phyloP scores from a whole-genome alignment of 2,797 vertebrate species.

The Aeoliscus strigatus region DNA sequence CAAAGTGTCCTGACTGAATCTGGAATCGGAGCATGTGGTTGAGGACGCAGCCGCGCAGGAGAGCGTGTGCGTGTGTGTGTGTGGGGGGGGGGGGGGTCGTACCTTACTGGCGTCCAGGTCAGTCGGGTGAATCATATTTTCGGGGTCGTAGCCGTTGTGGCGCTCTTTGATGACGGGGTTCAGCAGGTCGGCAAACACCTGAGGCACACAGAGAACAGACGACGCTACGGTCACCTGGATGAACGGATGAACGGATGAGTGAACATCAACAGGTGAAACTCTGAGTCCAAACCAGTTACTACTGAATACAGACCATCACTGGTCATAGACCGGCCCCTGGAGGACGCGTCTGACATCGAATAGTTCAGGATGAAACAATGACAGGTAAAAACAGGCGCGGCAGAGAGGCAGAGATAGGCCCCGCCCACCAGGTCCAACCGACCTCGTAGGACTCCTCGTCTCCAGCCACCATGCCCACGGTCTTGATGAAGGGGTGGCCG shows the following conservation, averaged over 20 bases:
- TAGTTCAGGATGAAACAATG: too few species aligned
- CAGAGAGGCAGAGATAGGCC: too few species aligned
- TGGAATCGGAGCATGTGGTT: conserved; percentile 44
- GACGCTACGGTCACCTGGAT: too few species aligned
- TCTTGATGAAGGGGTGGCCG: conserved; percentile 95
- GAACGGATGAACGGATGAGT: too few species aligned
- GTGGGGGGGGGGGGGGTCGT: conserved; percentile 1
- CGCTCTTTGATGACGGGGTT: conserved; percentile 90
- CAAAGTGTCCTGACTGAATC: conserved; percentile 86
- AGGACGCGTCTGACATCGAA: too few species aligned
- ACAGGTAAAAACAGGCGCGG: background rate
- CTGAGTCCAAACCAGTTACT: too few species aligned
- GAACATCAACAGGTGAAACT: too few species aligned
- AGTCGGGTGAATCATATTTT: conserved; percentile 88
- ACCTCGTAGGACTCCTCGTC: conserved; percentile 97
- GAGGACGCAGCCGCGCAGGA: background rate
- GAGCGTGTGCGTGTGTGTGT: background rate
- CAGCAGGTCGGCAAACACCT: conserved; percentile 91
- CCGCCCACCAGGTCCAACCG: too few species aligned
- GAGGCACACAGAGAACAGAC: conserved; percentile 9
- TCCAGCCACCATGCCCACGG: conserved; percentile 82
- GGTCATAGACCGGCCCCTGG: too few species aligned
- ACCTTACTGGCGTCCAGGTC: conserved; percentile 92
- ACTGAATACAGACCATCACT: too few species aligned
- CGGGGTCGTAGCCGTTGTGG: conserved; percentile 92